Percentiles rank a stretch among this genome's conserved stretches.
Evolutionary conservation across 2,888 invertebrate species (phyloP).

Genomic region (Leistus spinibarbis): DNA sequence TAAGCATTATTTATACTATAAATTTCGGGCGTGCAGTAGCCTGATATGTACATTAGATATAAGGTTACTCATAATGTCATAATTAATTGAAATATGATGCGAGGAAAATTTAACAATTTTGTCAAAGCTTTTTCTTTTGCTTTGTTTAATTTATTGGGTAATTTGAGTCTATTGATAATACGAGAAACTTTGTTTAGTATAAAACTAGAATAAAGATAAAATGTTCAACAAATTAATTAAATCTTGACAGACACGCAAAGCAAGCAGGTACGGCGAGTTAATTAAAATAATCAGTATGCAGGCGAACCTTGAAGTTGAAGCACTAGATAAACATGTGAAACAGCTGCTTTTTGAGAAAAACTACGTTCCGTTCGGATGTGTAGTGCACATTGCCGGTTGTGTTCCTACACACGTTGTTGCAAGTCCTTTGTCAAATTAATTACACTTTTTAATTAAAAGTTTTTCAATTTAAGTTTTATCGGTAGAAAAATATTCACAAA

Average conservation of each 20-base stretch:
- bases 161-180: too few species aligned
- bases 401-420: neutral
- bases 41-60: too few species aligned
- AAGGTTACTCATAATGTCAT: too few species aligned
- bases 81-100: too few species aligned
- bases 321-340: neutral
- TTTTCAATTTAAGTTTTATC: slow-evolving; percentile 6
- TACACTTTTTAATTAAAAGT: slow-evolving; percentile 8
- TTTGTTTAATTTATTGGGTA: too few species aligned
- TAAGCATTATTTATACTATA: too few species aligned
- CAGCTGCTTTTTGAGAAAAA: neutral
- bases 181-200: neutral
- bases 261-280: neutral
- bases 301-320: neutral
- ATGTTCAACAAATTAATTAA: neutral
- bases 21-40: too few species aligned
- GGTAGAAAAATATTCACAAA: neutral
- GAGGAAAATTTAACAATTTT: too few species aligned
- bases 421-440: neutral
- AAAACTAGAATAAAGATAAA: neutral
- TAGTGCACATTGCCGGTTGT: neutral
- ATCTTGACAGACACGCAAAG: neutral
- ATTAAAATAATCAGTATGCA: too few species aligned
- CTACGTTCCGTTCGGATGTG: neutral
- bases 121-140: too few species aligned